These are phyloP conservation scores for Apotomis capreana DNA, from an alignment of 2,888 invertebrate genomes.

Conservation along the genomic window DNA sequence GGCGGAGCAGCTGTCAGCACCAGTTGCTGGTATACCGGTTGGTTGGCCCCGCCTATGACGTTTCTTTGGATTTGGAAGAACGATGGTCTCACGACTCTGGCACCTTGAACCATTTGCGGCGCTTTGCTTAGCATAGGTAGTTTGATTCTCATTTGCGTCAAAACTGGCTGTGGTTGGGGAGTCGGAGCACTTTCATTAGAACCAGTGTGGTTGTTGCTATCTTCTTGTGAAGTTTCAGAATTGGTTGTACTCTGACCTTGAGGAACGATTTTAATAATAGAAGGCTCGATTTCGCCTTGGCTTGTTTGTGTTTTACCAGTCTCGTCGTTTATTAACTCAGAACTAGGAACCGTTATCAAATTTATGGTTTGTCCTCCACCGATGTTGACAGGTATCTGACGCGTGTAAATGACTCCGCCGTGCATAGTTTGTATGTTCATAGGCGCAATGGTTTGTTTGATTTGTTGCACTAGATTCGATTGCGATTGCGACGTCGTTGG, in stretches of 20 bases:
- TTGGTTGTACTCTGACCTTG: slow-evolving; percentile 63
- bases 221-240: slow-evolving; percentile 60
- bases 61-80: slow-evolving; percentile 85
- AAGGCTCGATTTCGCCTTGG: slow-evolving; percentile 69
- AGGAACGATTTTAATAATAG: slow-evolving; percentile 78
- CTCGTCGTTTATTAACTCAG: slow-evolving; percentile 73
- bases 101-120: slow-evolving; percentile 82
- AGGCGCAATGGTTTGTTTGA: slow-evolving; percentile 80
- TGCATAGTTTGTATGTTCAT: slow-evolving; percentile 85
- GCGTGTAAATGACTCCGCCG: slow-evolving; percentile 88
- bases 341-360: slow-evolving; percentile 80
- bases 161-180: slow-evolving; percentile 69
- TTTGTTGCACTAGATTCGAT: slow-evolving; percentile 70
- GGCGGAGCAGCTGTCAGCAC: slow-evolving; percentile 78
- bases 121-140: slow-evolving; percentile 80
- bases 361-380: slow-evolving; percentile 84
- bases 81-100: slow-evolving; percentile 81
- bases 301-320: slow-evolving; percentile 68
- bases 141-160: slow-evolving; percentile 81
- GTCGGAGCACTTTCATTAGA: slow-evolving; percentile 63
- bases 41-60: slow-evolving; percentile 82
- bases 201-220: slow-evolving; percentile 59
- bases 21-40: slow-evolving; percentile 79
- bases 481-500: slow-evolving; percentile 65
- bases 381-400: slow-evolving; percentile 87